Base-by-base conservation (phyloP, 2,113 vertebrate species). In the Amphiprion percula region DNA sequence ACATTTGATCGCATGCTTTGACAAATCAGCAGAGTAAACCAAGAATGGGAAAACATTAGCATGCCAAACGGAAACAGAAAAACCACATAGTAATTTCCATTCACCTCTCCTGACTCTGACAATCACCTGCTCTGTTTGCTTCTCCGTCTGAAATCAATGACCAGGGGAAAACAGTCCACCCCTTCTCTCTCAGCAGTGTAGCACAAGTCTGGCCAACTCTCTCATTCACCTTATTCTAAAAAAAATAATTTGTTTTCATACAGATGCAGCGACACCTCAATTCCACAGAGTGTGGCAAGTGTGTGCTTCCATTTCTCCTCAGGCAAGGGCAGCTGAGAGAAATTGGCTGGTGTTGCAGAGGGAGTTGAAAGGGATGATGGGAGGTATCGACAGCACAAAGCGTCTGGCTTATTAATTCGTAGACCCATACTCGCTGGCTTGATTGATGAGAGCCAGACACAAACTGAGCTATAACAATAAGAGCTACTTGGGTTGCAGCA, bases 361-460 rank as follows among this genome's bases (percentile, higher is more conserved):
- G 87, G 86, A 85, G 79, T 82, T 86, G 88, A 86, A 82, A 82
- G 79, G 83, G 88, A 92, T 89, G 78, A 92, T 74, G 90, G 89
- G 83, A 86, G 85, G 76, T 92, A 94, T 93, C 59, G 92, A 94
- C 82, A 86, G 73, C 85, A 62, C 75, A 46, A 33, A 82, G 81
- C 41, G 79, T 62, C 66, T 68, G 85, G 85, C 82, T 88, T 91
- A 91, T 92, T 92, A 90, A 92, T 91, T 88, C 60, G 0, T 75
- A 61, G 87, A 68, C 68, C 68, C 10, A 63, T 64, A 77, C 79
- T 88, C 44, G 19, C 70, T 17, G 68, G 73, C 70, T 86, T 91
- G 92, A 95, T 91, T 90, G 91, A 94, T 93, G 91, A 92, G 84
- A 82, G 80, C 70, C 82, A 88, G 88, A 87, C 81, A 79, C 62